Evolutionary conservation across 2,888 invertebrate genomes (phyloP).

Genomic region (Agonopterix alstromeriana): DNA sequence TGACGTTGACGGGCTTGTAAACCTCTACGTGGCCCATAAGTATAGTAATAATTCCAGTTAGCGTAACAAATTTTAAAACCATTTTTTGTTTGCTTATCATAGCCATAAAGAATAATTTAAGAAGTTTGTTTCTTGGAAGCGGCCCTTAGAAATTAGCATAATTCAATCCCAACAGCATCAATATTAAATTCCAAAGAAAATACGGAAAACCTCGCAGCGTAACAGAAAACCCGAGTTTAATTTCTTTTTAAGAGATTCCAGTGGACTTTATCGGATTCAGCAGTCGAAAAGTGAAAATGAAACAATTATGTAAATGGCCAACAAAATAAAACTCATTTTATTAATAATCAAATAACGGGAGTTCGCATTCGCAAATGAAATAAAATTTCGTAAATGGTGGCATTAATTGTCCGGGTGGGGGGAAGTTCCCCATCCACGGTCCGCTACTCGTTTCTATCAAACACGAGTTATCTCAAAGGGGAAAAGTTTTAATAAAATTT

Average conservation of each 20-base stretch:
- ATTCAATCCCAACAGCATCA: slow-evolving; percentile 9
- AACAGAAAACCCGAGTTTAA: slow-evolving; percentile 46
- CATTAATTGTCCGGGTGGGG: slow-evolving; percentile 57
- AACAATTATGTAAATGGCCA: slow-evolving; percentile 70
- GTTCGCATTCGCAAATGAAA: slow-evolving; percentile 63
- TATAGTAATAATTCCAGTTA: too few relatives aligned
- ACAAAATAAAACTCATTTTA: slow-evolving; percentile 73
- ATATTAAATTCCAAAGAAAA: slow-evolving; percentile 10
- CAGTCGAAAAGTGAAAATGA: slow-evolving; percentile 59
- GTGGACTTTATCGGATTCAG: slow-evolving; percentile 53
- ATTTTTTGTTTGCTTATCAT: too few relatives aligned
- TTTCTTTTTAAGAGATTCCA: slow-evolving; percentile 55
- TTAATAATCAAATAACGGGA: slow-evolving; percentile 71
- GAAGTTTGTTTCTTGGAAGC: slow-evolving; percentile 6
- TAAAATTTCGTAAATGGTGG: slow-evolving; percentile 67
- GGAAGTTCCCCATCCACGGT: slow-evolving; percentile 17
- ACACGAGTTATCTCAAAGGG: slow-evolving; percentile 70
- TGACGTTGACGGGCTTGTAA: too few relatives aligned
- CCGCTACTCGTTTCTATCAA: slow-evolving; percentile 56
- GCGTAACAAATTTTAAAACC: too few relatives aligned
- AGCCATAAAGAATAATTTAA: not conserved
- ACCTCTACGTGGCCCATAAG: too few relatives aligned
- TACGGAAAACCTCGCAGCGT: slow-evolving; percentile 31
- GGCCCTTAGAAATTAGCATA: slow-evolving; percentile 7
- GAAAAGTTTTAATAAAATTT: slow-evolving; percentile 74